Base-by-base conservation (phyloP, 2,113 vertebrate genomes). In the Rhipidura dahli region DNA sequence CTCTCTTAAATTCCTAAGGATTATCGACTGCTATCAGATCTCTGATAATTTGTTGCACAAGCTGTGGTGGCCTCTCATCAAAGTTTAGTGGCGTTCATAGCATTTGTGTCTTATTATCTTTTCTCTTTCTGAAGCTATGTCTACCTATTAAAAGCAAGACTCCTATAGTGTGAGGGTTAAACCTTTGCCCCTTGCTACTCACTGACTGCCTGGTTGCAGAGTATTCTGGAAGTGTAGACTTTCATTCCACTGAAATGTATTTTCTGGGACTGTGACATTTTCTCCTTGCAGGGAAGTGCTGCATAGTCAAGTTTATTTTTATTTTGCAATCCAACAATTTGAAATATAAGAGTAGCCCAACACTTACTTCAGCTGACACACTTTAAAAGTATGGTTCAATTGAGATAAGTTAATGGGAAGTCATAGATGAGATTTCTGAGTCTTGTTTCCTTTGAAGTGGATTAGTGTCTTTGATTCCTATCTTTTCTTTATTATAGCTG, bases 251-350 rank as follows among this genome's bases (percentile, higher is more conserved):
- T 87, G 71, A 87, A 72, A 45, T 82, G 22, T 89, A 1, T 96
- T 94, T 89, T 83, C 45, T 87, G 66, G 30, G 42, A 59, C 66
- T 2, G 9, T 87, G 93, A 77, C 89, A 83, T 87, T 90, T 94
- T 91, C 57, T 73, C 79, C 86, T 88, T 86, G 83, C 5, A 80
- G 79, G 19, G 37, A 83, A 90, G 39, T 92, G 86, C 88, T 15
- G 6, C 0, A 0, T 94, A 63, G 71, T 85, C 90, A 90, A 86
- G 70, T 83, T 94, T 94, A 77, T 90, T 94, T 94, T 94, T 92
- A 79, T 85, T 68, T 92, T 94, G 84, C 86, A 91, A 14, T 93
- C 78, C 89, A 84, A 50, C 53, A 87, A 65, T 82, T 79, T 87
- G 92, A 83, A 94, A 89, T 89, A 5, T 7, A 85, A 72, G 30